Evolutionary conservation across 2,113 vertebrate species (phyloP), one percentile per base, ranked within the genome.

Genomic region (Lepisosteus osseus): DNA sequence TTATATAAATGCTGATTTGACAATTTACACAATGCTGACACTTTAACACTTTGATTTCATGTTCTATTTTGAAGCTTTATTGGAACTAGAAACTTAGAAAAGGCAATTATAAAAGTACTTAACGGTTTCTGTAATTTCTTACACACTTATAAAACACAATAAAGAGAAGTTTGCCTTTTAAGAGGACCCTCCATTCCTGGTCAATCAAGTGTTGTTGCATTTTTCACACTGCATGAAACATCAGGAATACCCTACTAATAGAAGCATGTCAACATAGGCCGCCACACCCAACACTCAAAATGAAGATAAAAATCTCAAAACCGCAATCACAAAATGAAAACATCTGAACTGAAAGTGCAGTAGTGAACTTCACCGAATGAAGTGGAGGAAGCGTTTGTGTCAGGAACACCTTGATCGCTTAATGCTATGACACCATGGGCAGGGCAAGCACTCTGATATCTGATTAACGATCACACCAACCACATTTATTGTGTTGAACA

Each of bases 31-130:
- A 69, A 59, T 57, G 54, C 54, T 43, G 55, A 57, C 29, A 59
- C 12, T 7, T 11, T 69, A 69, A 69, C 14, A 54, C 29, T n/a
- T 62, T 15, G 69, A 51, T 71, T 71, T n/a, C 47, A 42, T 47
- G 56, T 29, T 40, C 8, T 62, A 7, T 69, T 15, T n/a, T 13
- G 5, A 29, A 59, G 14, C 12, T n/a, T 59, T 13, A 59, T 13
- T 15, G 12, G 57, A n/a, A 13, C 57, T 59, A 59, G 57, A 59
- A 59, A 51, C 47, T 51, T 51, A 51, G 5, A 59, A 59, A 59
- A 59, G 57, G 12, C 13, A 59, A 41, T 59, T 63, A 47, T 45
- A 13, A 71, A 51, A 61, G 62, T 54, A 55, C 17, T 40, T 54
- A 54, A 54, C 17, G 15, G 14, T 40, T 44, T 17, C 47, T 29